A percentile compares a stretch with the other conserved stretches of the same genome.
These are phyloP conservation scores for Uria lomvia DNA, from an alignment of 2,113 vertebrate species.

Conservation along the genomic window DNA sequence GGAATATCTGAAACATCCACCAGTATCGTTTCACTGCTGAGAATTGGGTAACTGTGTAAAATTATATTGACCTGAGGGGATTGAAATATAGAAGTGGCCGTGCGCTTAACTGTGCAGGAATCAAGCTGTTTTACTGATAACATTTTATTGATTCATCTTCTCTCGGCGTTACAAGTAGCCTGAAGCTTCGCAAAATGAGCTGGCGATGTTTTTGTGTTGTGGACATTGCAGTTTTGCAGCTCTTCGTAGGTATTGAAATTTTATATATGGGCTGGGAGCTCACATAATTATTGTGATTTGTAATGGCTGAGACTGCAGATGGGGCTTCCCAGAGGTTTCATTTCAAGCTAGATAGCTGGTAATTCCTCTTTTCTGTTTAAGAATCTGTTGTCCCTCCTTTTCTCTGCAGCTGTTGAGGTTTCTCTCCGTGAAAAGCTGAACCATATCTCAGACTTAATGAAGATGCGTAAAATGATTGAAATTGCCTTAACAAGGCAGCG, in stretches of 20 bases:
- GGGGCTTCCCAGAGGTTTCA: conserved; percentile 66
- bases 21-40: conserved; percentile 30
- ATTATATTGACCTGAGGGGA: conserved; percentile 58
- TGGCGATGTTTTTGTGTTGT: background rate
- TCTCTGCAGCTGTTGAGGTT: conserved; percentile 43
- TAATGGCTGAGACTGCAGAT: conserved; percentile 38
- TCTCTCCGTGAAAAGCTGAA: conserved; percentile 23
- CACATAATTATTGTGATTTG: conserved; percentile 29
- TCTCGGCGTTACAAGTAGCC: conserved; percentile 52
- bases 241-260: background rate
- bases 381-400: conserved; percentile 50
- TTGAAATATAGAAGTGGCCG: conserved; percentile 47
- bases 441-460: conserved; percentile 22
- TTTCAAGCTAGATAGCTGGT: conserved; percentile 46
- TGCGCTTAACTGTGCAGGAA: conserved; percentile 57
- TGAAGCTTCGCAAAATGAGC: conserved; percentile 32
- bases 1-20: conserved; percentile 39
- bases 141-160: conserved; percentile 62
- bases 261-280: conserved; percentile 14
- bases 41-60: conserved; percentile 54
- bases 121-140: conserved; percentile 67
- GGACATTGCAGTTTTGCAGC: background rate
- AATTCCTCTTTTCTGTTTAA: conserved; percentile 55
- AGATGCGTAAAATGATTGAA: conserved; percentile 4
- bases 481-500: background rate